Percentiles rank a stretch among this genome's conserved stretches.
These are phyloP conservation scores for Nyctereutes procyonoides DNA, from an alignment of 2,113 vertebrate species.

Conservation along the genomic window DNA sequence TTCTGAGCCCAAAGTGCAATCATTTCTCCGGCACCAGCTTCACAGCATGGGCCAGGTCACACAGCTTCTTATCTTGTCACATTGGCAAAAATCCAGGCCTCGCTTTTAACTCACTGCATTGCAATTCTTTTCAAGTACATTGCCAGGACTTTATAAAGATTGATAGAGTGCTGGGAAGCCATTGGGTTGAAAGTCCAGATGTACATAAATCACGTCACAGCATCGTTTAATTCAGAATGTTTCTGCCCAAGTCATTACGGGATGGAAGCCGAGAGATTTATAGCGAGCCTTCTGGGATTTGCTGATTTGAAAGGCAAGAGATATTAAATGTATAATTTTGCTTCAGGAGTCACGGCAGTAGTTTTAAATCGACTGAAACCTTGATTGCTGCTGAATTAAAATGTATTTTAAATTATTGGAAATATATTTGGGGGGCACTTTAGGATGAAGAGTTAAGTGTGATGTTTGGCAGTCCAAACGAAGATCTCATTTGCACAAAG, in stretches of 20 bases:
- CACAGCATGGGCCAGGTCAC: neutral
- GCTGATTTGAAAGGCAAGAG: conserved; percentile 58
- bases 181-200: conserved; percentile 52
- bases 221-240: conserved; percentile 52
- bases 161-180: conserved; percentile 29
- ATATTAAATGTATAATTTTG: conserved; percentile 56
- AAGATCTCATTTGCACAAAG: conserved; percentile 25
- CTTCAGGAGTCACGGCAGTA: neutral
- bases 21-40: neutral
- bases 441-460: conserved; percentile 19
- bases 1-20: neutral
- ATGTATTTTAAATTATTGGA: conserved; percentile 47
- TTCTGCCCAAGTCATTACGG: conserved; percentile 45
- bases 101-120: conserved; percentile 20
- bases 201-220: conserved; percentile 60
- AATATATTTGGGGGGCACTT: neutral
- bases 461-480: conserved; percentile 35
- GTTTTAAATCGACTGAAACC: neutral
- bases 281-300: conserved; percentile 51
- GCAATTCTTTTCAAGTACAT: neutral
- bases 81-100: neutral
- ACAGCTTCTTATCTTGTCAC: neutral
- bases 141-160: conserved; percentile 45
- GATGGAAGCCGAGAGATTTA: conserved; percentile 51
- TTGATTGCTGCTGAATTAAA: conserved; percentile 54